Evolutionary conservation across 2,888 invertebrate genomes (phyloP), one percentile per base, ranked within the genome.

Genomic region (Hydropsyche betteni): DNA sequence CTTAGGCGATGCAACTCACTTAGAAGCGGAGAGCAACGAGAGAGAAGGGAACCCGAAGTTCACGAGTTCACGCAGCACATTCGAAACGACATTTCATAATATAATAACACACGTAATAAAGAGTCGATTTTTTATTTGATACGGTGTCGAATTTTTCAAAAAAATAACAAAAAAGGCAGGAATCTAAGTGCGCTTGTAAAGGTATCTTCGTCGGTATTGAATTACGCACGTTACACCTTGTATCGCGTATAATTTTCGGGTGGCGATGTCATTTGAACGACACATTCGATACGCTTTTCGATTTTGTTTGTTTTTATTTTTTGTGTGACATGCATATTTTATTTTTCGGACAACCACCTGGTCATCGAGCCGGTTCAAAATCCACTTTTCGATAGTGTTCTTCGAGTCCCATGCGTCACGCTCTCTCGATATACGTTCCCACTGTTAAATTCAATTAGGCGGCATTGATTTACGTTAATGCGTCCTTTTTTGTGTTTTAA

Each of bases 1-100:
- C 79, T 79, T 79, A 79, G 76, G 51, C 71, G 70, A 58, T 68
- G 71, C 74, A 72, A 72, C 72, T 72, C 58, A 74, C 70, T 69
- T 51, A 70, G 69, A 44, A 44, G 44, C 44, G 44, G 44, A 69
- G 70, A 24, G 70, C 38, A 44, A 64, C 51, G 50, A 5, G 36
- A 51, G 44, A 7, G 52, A 53, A 38, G 61, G 72, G 14, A 72
- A 61, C 24, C n/a, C 58, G 52, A 51, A 52, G 58, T 72, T 72
- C 72, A 72, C 72, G 72, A 34, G 58, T 70, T 70, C 70, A 51
- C 50, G n/a, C 50, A 7, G n/a, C 36, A 61, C 16, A 33, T 24
- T 33, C 61, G 64, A 64, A 12, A 44, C 64, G 64, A 36, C 34
- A 24, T 64, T 12, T 12, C 64, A 12, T 64, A 34, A 7, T 10